A percentile compares a stretch with the other conserved stretches of the same genome.
Evolutionary conservation across 2,888 invertebrate species (phyloP).

Genomic region (Clusia tigrina): DNA sequence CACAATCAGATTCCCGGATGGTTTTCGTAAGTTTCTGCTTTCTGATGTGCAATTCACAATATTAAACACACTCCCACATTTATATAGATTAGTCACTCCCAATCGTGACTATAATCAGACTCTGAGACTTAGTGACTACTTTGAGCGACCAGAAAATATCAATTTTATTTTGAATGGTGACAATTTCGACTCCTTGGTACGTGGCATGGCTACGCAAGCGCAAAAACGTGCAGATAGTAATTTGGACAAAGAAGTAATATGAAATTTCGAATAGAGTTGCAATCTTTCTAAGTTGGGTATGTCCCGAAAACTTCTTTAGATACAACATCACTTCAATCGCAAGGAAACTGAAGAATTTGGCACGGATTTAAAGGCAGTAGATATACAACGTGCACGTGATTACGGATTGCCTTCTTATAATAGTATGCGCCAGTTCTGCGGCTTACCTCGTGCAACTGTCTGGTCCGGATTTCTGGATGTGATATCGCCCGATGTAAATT

Average conservation of each 20-base stretch:
- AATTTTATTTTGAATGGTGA: constrained; percentile 57
- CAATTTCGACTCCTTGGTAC: constrained; percentile 73
- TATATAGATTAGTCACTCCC: constrained; percentile 46
- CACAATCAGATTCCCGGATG: constrained; percentile 68
- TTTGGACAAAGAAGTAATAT: constrained; percentile 70
- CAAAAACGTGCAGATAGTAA: constrained; percentile 77
- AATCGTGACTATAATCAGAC: constrained; percentile 49
- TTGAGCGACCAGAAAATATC: constrained; percentile 45
- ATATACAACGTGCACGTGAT: constrained; percentile 55
- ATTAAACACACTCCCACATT: neutral
- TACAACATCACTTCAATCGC: constrained; percentile 54
- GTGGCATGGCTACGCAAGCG: constrained; percentile 77
- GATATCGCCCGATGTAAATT: constrained; percentile 69
- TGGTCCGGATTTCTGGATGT: constrained; percentile 67
- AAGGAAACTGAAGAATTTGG: constrained; percentile 66
- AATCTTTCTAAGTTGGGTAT: neutral
- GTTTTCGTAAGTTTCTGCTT: constrained; percentile 62
- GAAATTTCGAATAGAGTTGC: constrained; percentile 60
- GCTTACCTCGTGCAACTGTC: constrained; percentile 45
- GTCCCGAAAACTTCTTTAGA: constrained; percentile 17
- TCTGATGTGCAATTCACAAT: neutral
- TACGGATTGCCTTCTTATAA: constrained; percentile 52
- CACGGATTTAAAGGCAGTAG: constrained; percentile 63
- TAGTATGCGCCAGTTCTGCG: constrained; percentile 50
- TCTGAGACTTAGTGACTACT: constrained; percentile 50